Evolutionary conservation across 2,888 invertebrate genomes (phyloP).

Genomic region (Drosophila quasianomalipes): DNA sequence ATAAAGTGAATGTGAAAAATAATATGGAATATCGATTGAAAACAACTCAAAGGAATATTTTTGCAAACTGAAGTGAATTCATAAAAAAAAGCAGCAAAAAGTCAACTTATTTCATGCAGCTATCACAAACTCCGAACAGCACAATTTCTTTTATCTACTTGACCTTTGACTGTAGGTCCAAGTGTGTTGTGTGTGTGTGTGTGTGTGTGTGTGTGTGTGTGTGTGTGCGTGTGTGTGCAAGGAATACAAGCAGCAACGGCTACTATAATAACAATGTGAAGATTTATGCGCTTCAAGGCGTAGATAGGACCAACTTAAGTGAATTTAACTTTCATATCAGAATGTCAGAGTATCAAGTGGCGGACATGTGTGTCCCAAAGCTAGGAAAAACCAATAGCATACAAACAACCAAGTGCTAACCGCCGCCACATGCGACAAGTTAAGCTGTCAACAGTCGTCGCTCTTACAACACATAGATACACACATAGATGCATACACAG

Average conservation of each 20-base stretch:
- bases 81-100: slow-evolving; percentile 11
- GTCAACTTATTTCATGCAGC: slow-evolving; percentile 46
- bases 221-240: slow-evolving; percentile 7
- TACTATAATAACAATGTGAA: slow-evolving; percentile 22
- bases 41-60: background rate
- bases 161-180: slow-evolving; percentile 45
- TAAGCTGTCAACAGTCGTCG: slow-evolving; percentile 23
- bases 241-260: slow-evolving; percentile 21
- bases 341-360: slow-evolving; percentile 39
- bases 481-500: slow-evolving; percentile 13
- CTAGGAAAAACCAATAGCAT: slow-evolving; percentile 7
- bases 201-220: slow-evolving; percentile 5
- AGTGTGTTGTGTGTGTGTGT: slow-evolving; percentile 1
- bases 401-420: slow-evolving; percentile 19
- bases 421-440: slow-evolving; percentile 16
- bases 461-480: slow-evolving; percentile 11
- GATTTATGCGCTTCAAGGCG: slow-evolving; percentile 35
- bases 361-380: slow-evolving; percentile 10
- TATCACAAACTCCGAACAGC: slow-evolving; percentile 21
- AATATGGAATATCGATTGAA: slow-evolving; percentile 23
- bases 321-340: slow-evolving; percentile 43
- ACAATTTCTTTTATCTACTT: slow-evolving; percentile 48
- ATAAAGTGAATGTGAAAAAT: slow-evolving; percentile 32
- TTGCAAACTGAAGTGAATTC: slow-evolving; percentile 3
- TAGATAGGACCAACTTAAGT: slow-evolving; percentile 45